Conservation (phyloP, 2,113 vertebrate species). For the Thalassoma bifasciatum region DNA sequence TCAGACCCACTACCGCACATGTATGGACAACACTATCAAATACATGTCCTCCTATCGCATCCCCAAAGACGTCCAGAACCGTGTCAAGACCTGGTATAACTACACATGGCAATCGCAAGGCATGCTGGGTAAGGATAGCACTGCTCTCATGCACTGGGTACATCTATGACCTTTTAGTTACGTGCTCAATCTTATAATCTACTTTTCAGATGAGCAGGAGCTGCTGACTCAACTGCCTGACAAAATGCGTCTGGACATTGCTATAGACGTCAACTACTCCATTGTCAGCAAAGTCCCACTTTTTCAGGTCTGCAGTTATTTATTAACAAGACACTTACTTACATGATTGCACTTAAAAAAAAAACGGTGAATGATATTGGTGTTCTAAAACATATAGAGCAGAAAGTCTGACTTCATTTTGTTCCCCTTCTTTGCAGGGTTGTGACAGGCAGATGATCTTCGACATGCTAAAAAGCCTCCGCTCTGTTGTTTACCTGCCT, state of each 20-base stretch:
- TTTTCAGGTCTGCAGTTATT: conserved; percentile 88
- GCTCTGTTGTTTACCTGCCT: conserved; percentile 95
- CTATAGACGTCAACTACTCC: conserved; percentile 93
- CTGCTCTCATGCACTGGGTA: background rate
- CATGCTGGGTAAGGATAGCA: conserved; percentile 93
- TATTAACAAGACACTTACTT: background rate
- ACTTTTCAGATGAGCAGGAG: conserved; percentile 90
- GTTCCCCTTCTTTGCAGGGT: conserved; percentile 81
- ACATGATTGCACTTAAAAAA: background rate
- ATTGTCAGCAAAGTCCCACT: conserved; percentile 97
- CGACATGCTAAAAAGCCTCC: conserved; percentile 95
- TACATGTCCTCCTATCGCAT: conserved; percentile 98
- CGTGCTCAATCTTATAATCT: background rate
- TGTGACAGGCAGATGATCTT: conserved; percentile 99
- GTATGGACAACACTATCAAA: conserved; percentile 96
- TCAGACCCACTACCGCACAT: conserved; percentile 93
- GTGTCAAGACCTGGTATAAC: conserved; percentile 97
- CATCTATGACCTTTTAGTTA: background rate
- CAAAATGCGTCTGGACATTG: conserved; percentile 97
- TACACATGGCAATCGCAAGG: conserved; percentile 98
- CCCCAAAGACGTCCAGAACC: conserved; percentile 90
- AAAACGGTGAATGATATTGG: background rate
- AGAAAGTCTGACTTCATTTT: background rate
- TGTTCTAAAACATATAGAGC: background rate
- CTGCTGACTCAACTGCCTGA: conserved; percentile 94